Conservation (phyloP, 2,797 vertebrate genomes). For the Pseudochirops corinnae region DNA sequence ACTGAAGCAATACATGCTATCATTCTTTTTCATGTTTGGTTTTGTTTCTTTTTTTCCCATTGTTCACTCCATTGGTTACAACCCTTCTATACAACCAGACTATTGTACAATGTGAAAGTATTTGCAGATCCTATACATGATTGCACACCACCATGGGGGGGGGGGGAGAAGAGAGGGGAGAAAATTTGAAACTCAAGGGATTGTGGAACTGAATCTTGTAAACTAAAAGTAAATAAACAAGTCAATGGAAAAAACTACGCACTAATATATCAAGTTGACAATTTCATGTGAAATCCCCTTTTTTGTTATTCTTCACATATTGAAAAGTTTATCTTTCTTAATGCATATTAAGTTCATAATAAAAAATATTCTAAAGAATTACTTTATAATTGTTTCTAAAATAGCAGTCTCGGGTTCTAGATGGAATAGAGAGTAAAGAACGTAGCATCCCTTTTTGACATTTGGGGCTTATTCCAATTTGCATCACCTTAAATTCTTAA, state of each 20-base stretch:
- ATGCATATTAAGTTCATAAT: background rate
- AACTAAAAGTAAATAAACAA: too few relatives aligned
- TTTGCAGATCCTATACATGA: too few relatives aligned
- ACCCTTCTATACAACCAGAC: too few relatives aligned
- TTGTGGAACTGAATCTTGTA: too few relatives aligned
- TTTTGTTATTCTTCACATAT: background rate
- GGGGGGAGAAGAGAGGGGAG: too few relatives aligned
- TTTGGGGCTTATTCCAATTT: background rate
- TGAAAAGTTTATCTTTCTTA: background rate
- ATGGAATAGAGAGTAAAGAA: background rate
- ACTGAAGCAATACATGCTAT: too few relatives aligned
- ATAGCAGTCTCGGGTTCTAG: slow-evolving; percentile 17
- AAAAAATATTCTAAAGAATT: slow-evolving; percentile 25
- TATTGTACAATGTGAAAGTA: too few relatives aligned
- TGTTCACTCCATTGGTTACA: too few relatives aligned
- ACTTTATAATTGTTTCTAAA: slow-evolving; percentile 51
- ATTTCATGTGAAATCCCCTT: background rate
- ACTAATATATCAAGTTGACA: background rate
- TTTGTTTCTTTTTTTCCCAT: too few relatives aligned
- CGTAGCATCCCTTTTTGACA: background rate
- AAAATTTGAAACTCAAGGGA: too few relatives aligned
- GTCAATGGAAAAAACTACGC: background rate
- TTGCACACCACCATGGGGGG: too few relatives aligned
- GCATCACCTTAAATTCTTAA: background rate
- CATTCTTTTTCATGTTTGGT: too few relatives aligned